Percentiles rank a stretch among this genome's conserved stretches.
These are phyloP conservation scores for Butastur rufipennis DNA, from an alignment of 2,113 vertebrate species.

Conservation along the genomic window DNA sequence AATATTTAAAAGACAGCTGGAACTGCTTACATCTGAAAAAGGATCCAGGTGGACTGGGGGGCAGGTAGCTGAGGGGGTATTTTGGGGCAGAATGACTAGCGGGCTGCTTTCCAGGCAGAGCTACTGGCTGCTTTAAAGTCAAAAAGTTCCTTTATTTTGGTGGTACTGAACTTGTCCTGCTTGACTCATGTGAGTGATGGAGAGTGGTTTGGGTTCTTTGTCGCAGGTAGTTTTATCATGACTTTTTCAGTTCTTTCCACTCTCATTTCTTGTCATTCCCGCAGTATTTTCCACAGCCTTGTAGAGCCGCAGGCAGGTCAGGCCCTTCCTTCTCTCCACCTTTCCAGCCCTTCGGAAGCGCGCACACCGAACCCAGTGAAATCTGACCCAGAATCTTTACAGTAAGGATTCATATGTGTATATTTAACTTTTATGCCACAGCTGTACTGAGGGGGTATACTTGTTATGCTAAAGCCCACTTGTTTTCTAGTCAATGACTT, in stretches of 20 bases:
- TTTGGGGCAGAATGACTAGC: no score
- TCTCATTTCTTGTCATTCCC: fast-evolving
- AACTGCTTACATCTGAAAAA: neutral
- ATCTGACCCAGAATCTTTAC: neutral
- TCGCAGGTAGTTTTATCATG: fast-evolving
- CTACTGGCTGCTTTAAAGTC: neutral
- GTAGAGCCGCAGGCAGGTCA: no score
- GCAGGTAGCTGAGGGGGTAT: neutral
- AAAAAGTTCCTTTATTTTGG: neutral
- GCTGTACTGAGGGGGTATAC: fast-evolving
- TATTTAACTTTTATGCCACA: fast-evolving
- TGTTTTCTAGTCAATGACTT: neutral
- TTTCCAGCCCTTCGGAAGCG: neutral
- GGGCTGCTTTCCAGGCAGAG: neutral
- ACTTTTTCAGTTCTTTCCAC: neutral
- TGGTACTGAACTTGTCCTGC: neutral
- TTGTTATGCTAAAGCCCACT: fast-evolving
- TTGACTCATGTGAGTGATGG: fast-evolving
- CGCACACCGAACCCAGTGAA: fast-evolving
- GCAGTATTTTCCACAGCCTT: fast-evolving
- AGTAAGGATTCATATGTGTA: fast-evolving
- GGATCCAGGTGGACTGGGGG: neutral
- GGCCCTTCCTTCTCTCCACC: neutral
- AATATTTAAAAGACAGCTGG: neutral
- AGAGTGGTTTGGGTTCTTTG: no score